Evolutionary conservation across 2,113 vertebrate genomes (phyloP).

Genomic region (Gobius niger): DNA sequence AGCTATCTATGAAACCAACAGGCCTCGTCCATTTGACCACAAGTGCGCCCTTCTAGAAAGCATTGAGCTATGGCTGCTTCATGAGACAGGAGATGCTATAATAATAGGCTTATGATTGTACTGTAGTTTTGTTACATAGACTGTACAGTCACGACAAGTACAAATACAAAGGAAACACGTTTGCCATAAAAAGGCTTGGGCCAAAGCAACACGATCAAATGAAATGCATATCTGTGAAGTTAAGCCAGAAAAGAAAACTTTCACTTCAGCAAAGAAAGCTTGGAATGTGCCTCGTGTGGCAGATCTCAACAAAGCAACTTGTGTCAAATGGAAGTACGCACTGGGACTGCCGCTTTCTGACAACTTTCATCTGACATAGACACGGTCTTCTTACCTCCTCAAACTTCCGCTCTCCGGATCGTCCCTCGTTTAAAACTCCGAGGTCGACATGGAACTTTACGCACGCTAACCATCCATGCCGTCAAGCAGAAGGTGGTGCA

Average conservation of each 20-base stretch:
- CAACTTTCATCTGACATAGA: neutral
- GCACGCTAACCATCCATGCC: neutral
- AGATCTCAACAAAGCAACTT: neutral
- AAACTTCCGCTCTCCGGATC: slow-evolving; percentile 16
- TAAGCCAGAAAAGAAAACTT: neutral
- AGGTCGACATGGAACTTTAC: neutral
- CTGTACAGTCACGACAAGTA: no score
- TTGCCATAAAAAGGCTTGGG: neutral
- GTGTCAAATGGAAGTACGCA: neutral
- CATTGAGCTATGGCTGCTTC: no score
- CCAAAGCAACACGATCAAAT: neutral
- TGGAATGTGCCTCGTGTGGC: neutral
- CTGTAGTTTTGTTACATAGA: no score
- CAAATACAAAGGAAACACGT: no score
- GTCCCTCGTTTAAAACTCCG: neutral
- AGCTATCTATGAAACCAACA: no score
- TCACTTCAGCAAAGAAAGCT: neutral
- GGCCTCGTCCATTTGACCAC: no score
- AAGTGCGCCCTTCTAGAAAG: no score
- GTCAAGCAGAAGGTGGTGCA: slow-evolving; percentile 1
- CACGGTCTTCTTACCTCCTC: neutral
- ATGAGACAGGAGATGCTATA: no score
- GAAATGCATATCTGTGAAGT: neutral
- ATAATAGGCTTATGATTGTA: no score
- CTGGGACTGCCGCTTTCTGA: neutral